Base-by-base conservation (phyloP, 1,140 invertebrate genomes). In the Calephelis nemesis region DNA sequence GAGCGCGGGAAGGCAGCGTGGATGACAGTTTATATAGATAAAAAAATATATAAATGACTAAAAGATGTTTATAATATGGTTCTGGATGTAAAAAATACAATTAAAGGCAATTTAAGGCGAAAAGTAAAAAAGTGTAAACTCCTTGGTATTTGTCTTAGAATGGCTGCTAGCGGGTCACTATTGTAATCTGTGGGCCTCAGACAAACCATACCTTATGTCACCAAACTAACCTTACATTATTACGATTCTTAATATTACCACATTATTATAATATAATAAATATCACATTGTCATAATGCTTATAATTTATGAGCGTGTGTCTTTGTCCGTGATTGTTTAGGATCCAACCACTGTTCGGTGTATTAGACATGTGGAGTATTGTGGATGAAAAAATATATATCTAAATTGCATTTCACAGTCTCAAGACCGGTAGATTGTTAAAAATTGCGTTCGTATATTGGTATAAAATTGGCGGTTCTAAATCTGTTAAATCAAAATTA, bases 231-330 rank as follows among this genome's bases (percentile, higher is more conserved):
- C 86, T 91, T 87, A 91, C 85, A 90, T 89, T 90, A 90, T 92
- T 83, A 92, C 87, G 82, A 82, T 92, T 90, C 84, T 91, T 89
- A 88, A 87, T 90, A 90, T 82, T 83, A 89, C 79, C 87, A 84
- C 83, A 80, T 83, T 85, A 88, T 76, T 84, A 81, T 89, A 87
- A 88, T 79, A 88, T 86, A 88, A 83, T 87, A 68, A 86, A 85
- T 90, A 87, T 90, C 88, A 92, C 90, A 92, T 92, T 91, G 87
- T 92, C 89, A 92, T 92, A 92, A 87, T 92, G 91, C 91, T 92
- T 92, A 91, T 91, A 83, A 89, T 92, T 92, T 92, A 87, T 82
- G 90, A 91, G 91, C 88, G 91, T 92, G 91, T 92, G 91, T 92
- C 89, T 90, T 91, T 92, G 91, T 92, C 91, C 84, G 82, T 92